Conservation (phyloP, 2,113 vertebrate genomes). For the Anarhynchus alexandrinus region DNA sequence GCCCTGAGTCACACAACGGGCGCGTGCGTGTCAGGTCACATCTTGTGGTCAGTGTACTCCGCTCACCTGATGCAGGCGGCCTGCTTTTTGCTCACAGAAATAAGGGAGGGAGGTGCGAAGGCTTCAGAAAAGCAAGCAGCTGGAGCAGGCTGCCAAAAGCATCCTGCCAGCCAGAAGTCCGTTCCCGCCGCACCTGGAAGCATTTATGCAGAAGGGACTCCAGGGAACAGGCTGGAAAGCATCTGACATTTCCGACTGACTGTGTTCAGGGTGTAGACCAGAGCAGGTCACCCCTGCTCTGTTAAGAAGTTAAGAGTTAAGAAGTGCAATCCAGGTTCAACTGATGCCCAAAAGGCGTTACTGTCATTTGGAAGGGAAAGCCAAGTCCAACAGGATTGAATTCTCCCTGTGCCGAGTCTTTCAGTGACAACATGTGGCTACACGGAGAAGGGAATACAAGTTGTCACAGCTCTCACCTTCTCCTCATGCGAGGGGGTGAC, state of each 20-base stretch:
- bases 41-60: neutral
- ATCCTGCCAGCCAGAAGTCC: neutral
- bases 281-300: neutral
- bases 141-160: neutral
- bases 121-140: neutral
- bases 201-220: neutral
- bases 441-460: neutral
- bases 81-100: neutral
- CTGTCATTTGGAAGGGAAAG: neutral
- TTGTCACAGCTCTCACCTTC: conserved; percentile 75
- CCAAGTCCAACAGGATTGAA: neutral
- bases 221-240: neutral
- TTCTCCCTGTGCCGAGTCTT: rapidly evolving
- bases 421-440: rapidly evolving
- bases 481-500: conserved; percentile 92
- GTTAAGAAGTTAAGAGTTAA: too few species aligned
- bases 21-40: rapidly evolving
- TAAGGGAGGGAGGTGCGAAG: neutral
- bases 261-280: neutral
- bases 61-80: neutral
- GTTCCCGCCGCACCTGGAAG: neutral
- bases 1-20: rapidly evolving
- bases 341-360: neutral
- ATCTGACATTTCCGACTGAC: neutral
- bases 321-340: neutral